A percentile compares a stretch with the other conserved stretches of the same genome.
phyloP scores from a whole-genome alignment of 2,888 invertebrate genomes.

The Parnassius orleans region DNA sequence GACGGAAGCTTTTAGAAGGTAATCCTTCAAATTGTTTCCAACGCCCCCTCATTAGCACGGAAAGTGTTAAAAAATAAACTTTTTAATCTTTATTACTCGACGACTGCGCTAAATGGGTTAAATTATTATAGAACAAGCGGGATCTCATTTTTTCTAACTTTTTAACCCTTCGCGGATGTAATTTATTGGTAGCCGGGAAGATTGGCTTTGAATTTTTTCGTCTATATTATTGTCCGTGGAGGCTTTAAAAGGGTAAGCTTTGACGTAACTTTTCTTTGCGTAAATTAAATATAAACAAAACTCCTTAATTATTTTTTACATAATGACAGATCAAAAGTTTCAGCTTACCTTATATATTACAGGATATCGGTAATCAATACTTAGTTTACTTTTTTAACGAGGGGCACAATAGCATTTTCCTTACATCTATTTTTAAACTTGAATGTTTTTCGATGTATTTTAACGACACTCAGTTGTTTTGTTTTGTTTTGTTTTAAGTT shows the following conservation, averaged over 20 bases:
- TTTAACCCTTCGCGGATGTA: constrained; percentile 65
- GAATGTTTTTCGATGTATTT: too few species aligned
- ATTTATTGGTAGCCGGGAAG: constrained; percentile 68
- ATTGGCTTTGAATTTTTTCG: constrained; percentile 61
- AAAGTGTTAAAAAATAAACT: constrained; percentile 81
- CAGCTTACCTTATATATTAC: too few species aligned
- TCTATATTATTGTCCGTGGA: constrained; percentile 57
- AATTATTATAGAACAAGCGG: constrained; percentile 74
- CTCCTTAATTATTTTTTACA: neutral
- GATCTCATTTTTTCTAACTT: constrained; percentile 67
- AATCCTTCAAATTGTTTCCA: constrained; percentile 81
- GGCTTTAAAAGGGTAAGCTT: constrained; percentile 60
- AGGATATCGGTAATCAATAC: too few species aligned
- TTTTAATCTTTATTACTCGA: constrained; percentile 80
- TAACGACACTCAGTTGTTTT: too few species aligned
- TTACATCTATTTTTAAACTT: too few species aligned
- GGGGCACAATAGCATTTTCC: too few species aligned
- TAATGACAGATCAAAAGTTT: too few species aligned
- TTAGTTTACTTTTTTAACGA: too few species aligned
- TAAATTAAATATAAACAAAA: constrained; percentile 1
- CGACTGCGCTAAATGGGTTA: constrained; percentile 78
- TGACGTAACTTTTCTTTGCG: constrained; percentile 28
- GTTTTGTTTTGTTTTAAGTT: too few species aligned
- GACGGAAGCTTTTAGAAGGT: constrained; percentile 82
- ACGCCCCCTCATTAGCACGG: constrained; percentile 81